Evolutionary conservation across 2,888 invertebrate species (phyloP), one percentile per base, ranked within the genome.

Genomic region (Microplitis deprimator): DNA sequence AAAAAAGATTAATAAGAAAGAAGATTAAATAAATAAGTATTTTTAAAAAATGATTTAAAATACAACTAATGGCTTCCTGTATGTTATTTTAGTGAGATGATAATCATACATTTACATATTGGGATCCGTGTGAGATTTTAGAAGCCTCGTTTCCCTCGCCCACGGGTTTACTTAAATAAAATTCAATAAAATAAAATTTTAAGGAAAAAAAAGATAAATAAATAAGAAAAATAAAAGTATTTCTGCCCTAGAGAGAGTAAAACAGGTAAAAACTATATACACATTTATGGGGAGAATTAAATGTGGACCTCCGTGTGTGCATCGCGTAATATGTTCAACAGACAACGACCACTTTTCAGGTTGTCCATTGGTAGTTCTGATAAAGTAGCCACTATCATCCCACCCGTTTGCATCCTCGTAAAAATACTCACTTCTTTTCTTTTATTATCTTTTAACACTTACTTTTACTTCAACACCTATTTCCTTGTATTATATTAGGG

Each of bases 361-460:
- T 69, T 77, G 61, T 65, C 64, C 73, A 69, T 40, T 70, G 69
- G 77, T 77, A 71, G 61, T 71, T 64, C 39, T 67, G 68, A 75
- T 77, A 77, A 77, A 77, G 74, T 77, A 77, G 77, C 77, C 77
- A 77, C 77, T 74, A 77, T 77, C 74, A 67, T 77, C 68, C 71
- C 74, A 74, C 77, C 73, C 73, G 77, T 74, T 71, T 74, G 69
- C 50, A 50, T 50, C 50, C 74, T 77, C 77, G 65, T 77, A 77
- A 77, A 77, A 77, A 69, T 39, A 65, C 68, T 68, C 50, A 3
- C 13, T 50, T 50, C 13, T 10, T 50, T 50, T 13, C 50, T 50
- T 50, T 50, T 50, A 50, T 50, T 13, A 50, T 50, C 13, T 13
- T 50, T 50, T 50, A 50, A 50, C 50, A 50, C 13, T 50, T 29